These are phyloP conservation scores for Oryzaephilus surinamensis DNA, from an alignment of 1,140 invertebrate genomes.

Conservation along the genomic window DNA sequence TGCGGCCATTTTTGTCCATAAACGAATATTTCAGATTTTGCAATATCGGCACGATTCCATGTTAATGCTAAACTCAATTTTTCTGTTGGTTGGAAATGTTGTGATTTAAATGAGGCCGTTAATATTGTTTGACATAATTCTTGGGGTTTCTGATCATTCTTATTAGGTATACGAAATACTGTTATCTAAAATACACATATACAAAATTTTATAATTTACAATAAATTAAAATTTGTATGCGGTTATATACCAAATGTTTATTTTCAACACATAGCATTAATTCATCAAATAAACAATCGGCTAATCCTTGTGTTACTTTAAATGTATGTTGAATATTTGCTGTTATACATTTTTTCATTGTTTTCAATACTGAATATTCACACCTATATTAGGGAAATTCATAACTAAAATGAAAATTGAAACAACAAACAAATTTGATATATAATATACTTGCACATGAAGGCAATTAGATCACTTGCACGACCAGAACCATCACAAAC, in stretches of 20 bases:
- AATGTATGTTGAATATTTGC: constrained; percentile 86
- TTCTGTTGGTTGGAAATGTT: constrained; percentile 82
- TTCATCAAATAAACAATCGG: constrained; percentile 82
- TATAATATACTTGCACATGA: constrained; percentile 94
- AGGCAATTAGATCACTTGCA: constrained; percentile 91
- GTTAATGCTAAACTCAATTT: constrained; percentile 87
- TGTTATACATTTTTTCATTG: constrained; percentile 79
- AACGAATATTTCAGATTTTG: constrained; percentile 89
- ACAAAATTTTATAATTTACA: too few relatives aligned
- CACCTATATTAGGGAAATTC: too few relatives aligned
- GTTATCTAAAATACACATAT: too few relatives aligned
- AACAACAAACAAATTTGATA: too few relatives aligned
- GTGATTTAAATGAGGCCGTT: constrained; percentile 85
- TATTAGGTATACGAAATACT: constrained; percentile 73
- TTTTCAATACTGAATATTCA: constrained; percentile 56
- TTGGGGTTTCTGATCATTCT: constrained; percentile 60
- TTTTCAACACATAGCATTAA: constrained; percentile 82
- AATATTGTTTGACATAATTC: constrained; percentile 92
- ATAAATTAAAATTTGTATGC: too few relatives aligned
- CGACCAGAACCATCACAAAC: constrained; percentile 94
- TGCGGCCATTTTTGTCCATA: constrained; percentile 92
- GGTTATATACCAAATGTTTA: constrained; percentile 86
- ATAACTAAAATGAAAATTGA: too few relatives aligned
- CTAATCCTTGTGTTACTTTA: constrained; percentile 72
- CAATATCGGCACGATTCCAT: constrained; percentile 97